These are phyloP conservation scores for Drosophila nr. medialis DNA, from an alignment of 2,888 invertebrate species.

Conservation along the genomic window DNA sequence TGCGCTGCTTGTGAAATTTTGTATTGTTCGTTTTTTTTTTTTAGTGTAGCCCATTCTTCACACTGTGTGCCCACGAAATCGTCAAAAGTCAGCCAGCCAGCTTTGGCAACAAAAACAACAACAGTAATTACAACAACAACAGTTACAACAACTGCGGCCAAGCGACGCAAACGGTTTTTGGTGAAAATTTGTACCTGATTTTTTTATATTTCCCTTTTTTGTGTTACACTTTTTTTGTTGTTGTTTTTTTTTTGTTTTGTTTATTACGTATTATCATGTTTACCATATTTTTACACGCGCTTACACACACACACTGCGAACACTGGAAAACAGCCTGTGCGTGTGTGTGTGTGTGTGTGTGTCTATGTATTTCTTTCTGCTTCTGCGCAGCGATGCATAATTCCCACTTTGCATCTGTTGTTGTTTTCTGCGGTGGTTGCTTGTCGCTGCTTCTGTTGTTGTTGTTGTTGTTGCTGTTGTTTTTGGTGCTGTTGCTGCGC, in stretches of 20 bases:
- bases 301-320: constrained; percentile 59
- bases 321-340: constrained; percentile 16
- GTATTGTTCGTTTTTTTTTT: neutral
- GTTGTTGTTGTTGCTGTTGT: constrained; percentile 43
- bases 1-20: neutral
- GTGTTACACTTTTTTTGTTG: constrained; percentile 49
- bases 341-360: constrained; percentile 25
- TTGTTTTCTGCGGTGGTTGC: constrained; percentile 59
- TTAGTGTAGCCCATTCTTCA: constrained; percentile 67
- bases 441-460: constrained; percentile 37
- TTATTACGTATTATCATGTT: constrained; percentile 78
- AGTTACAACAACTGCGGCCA: constrained; percentile 57
- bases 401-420: constrained; percentile 77
- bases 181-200: constrained; percentile 80
- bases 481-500: constrained; percentile 68
- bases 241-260: constrained; percentile 19
- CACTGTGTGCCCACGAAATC: constrained; percentile 80
- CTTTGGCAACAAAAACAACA: constrained; percentile 46
- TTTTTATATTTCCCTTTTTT: constrained; percentile 77
- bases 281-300: constrained; percentile 79
- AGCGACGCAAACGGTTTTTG: constrained; percentile 74
- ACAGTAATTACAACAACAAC: constrained; percentile 24
- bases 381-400: constrained; percentile 84
- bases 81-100: constrained; percentile 70
- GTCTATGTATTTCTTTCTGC: constrained; percentile 74